phyloP scores from a whole-genome alignment of 2,797 vertebrate genomes.

The Sternotherus odoratus region DNA sequence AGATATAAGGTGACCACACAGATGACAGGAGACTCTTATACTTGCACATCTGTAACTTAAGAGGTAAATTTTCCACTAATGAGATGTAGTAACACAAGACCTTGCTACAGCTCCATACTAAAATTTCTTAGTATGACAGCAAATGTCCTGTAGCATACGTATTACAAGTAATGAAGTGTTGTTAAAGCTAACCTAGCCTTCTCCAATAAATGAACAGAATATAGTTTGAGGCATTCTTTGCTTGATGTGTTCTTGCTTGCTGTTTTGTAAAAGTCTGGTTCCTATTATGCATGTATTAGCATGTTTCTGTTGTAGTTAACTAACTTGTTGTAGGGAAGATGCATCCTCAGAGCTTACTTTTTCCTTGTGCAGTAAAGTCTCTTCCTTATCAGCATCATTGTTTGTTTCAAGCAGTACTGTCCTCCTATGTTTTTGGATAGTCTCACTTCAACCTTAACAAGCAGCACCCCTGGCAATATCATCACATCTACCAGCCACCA shows the following conservation, averaged over 20 bases:
- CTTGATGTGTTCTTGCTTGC: neutral
- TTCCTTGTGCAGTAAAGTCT: slow-evolving; percentile 67
- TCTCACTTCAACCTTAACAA: slow-evolving; percentile 90
- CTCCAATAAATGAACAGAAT: neutral
- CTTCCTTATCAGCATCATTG: slow-evolving; percentile 78
- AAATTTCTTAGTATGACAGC: neutral
- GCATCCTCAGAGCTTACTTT: slow-evolving; percentile 45
- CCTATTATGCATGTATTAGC: accelerated
- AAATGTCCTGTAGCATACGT: neutral
- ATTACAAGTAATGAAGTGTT: neutral
- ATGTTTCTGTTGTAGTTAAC: accelerated
- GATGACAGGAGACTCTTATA: neutral
- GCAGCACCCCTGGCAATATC: slow-evolving; percentile 86
- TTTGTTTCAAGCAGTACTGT: slow-evolving; percentile 95
- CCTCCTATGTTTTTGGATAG: slow-evolving; percentile 96
- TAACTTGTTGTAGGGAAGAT: slow-evolving; percentile 11
- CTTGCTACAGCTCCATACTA: neutral
- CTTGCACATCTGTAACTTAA: neutral
- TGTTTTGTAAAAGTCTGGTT: accelerated
- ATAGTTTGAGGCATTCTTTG: accelerated
- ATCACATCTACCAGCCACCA: slow-evolving; percentile 90
- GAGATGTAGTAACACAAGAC: neutral
- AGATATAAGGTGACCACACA: accelerated
- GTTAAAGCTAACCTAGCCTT: neutral
- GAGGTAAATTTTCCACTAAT: neutral